Conservation (phyloP, 1,140 invertebrate species). For the Hycleus cichorii region DNA sequence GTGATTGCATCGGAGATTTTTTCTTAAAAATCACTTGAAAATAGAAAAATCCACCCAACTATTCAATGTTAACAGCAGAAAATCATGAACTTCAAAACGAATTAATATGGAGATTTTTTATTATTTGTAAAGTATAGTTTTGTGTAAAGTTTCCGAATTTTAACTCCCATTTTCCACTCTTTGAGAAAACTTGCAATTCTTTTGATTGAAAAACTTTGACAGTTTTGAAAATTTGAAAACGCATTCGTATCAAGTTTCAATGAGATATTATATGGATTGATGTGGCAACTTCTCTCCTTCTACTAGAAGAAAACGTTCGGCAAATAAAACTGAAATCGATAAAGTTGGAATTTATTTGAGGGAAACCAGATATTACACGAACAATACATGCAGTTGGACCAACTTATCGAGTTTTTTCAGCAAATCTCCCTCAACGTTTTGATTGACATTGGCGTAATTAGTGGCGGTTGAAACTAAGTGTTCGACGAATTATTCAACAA, state of each 20-base stretch:
- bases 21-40: no score
- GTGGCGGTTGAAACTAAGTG: no score
- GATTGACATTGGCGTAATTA: no score
- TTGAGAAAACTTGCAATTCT: conserved; percentile 23
- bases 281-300: conserved; percentile 12
- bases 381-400: no score
- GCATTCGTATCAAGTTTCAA: conserved; percentile 16
- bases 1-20: conserved; percentile 21
- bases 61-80: no score
- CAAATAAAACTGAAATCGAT: conserved; percentile 3
- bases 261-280: conserved; percentile 17
- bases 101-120: neutral
- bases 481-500: no score
- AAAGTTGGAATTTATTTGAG: neutral
- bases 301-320: neutral
- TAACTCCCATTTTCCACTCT: conserved; percentile 14
- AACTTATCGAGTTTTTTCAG: no score
- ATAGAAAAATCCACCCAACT: no score
- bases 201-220: conserved; percentile 30
- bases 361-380: no score
- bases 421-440: no score
- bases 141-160: conserved; percentile 21
- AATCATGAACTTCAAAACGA: no score
- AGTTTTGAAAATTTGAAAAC: conserved; percentile 23
- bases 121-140: conserved; percentile 22